phyloP scores from a whole-genome alignment of 2,888 invertebrate genomes.

The Saturnia japonica region DNA sequence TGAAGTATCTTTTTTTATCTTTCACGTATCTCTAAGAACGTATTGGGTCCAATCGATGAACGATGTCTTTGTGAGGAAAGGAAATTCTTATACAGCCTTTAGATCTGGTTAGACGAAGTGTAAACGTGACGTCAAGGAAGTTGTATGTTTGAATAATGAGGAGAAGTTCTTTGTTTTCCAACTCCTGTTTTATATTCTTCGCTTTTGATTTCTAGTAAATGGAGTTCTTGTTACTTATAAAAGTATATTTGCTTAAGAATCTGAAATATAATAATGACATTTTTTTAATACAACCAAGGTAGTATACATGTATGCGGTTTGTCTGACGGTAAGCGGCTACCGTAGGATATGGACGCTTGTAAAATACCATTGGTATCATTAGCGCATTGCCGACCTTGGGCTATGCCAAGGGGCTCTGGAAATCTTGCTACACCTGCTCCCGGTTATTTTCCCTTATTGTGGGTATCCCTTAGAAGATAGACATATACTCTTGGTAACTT shows the following conservation, averaged over 20 bases:
- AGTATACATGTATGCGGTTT: no score
- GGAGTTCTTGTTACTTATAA: not conserved
- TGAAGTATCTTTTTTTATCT: slow-evolving; percentile 49
- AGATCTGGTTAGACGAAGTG: slow-evolving; percentile 9
- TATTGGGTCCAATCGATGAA: slow-evolving; percentile 16
- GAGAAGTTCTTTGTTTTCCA: not conserved
- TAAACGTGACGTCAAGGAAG: not conserved
- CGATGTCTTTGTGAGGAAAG: slow-evolving; percentile 9
- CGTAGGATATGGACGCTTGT: no score
- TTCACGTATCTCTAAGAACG: slow-evolving; percentile 31
- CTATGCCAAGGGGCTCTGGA: no score
- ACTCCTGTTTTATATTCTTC: not conserved
- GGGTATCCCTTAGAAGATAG: no score
- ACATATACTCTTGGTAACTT: no score
- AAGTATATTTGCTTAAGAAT: not conserved
- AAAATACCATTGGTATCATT: no score
- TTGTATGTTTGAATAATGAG: slow-evolving; percentile 9
- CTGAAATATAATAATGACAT: not conserved
- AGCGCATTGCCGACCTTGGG: no score
- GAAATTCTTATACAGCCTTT: slow-evolving; percentile 15
- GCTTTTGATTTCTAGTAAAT: not conserved
- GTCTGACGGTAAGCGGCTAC: no score
- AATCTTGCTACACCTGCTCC: no score
- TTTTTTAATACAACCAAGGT: no score
- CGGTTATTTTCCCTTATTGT: no score